Base-by-base conservation (phyloP, 2,113 vertebrate genomes). In the Okapia johnstoni region DNA sequence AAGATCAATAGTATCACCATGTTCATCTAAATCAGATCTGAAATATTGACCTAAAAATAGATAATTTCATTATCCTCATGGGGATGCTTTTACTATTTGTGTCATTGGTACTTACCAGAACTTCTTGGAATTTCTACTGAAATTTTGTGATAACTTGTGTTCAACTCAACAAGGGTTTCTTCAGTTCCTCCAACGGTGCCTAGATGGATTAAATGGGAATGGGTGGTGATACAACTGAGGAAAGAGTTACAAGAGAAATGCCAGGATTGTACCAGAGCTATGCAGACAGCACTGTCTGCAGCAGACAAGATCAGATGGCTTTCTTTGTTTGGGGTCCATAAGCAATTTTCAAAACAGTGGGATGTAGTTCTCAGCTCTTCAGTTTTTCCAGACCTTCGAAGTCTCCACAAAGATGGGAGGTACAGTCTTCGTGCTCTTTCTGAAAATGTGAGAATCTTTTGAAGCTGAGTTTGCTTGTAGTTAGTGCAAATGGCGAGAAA, bases 271-370 rank as follows among this genome's bases (percentile, higher is more conserved):
- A 2, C 55, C 33, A 76, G 43, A 88, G 28, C 16, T 46, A 5
- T 16, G 33, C 5, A 13, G n/a, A 77, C 76, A 90, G 11, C 3
- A 15, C 36, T 7, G 8, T 0, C 30, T 7, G 2, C 7, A 54
- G 63, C 43, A 88, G 46, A 43, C 3, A 70, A 63, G 28, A 81
- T 88, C 93, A 48, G 33, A 55, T 93, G 60, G 14, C 14, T n/a
- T 19, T 79, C 70, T 52, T 57, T 52, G 15, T 61, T 90, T 46
- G 60, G 48, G 52, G n/a, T 76, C 91, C 54, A 19, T 10, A 36
- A 28, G 60, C 87, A 95, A 15, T 88, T 95, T 96, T 94, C 94
- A 61, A 52, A 97, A 84, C 70, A 95, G 83, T 79, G 89, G 52
- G 54, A 2, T 4, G 84, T 73, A 93, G 25, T 94, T 92, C 83